These are phyloP conservation scores for Nibea albiflora DNA, from an alignment of 2,113 vertebrate genomes.

Conservation along the genomic window DNA sequence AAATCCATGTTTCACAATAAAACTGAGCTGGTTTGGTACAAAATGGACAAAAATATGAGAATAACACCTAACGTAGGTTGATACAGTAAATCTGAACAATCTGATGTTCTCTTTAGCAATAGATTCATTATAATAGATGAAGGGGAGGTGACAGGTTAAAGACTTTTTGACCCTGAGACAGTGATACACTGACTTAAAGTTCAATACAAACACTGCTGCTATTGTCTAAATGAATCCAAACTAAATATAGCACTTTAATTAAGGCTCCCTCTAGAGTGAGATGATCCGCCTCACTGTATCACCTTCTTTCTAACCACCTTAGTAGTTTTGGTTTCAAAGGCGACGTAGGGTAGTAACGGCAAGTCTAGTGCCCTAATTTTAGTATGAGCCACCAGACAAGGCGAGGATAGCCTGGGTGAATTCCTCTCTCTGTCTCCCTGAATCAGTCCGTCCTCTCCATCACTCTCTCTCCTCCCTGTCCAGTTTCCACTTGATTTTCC, in stretches of 20 bases:
- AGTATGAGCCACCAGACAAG: background rate
- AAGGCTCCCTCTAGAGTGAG: background rate
- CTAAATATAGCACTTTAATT: background rate
- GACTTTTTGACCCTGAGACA: too few species aligned
- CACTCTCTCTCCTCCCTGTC: background rate
- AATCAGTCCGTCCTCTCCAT: slow-evolving; percentile 1
- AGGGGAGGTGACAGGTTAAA: too few species aligned
- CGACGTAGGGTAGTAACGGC: slow-evolving; percentile 1
- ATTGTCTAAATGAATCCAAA: background rate
- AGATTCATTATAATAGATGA: too few species aligned
- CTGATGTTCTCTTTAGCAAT: too few species aligned
- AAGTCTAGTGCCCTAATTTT: background rate
- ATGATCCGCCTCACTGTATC: background rate
- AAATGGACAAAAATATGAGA: too few species aligned
- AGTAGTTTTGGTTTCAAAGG: background rate
- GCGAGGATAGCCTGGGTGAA: background rate
- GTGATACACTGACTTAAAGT: background rate
- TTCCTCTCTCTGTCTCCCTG: slow-evolving; percentile 13
- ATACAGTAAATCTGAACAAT: too few species aligned
- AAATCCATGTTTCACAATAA: background rate
- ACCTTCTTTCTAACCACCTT: background rate
- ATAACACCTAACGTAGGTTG: too few species aligned
- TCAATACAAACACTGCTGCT: background rate
- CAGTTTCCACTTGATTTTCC: slow-evolving; percentile 51
- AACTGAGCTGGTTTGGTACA: too few species aligned